These are phyloP conservation scores for Alauda arvensis DNA, from an alignment of 2,797 vertebrate genomes.

Conservation along the genomic window DNA sequence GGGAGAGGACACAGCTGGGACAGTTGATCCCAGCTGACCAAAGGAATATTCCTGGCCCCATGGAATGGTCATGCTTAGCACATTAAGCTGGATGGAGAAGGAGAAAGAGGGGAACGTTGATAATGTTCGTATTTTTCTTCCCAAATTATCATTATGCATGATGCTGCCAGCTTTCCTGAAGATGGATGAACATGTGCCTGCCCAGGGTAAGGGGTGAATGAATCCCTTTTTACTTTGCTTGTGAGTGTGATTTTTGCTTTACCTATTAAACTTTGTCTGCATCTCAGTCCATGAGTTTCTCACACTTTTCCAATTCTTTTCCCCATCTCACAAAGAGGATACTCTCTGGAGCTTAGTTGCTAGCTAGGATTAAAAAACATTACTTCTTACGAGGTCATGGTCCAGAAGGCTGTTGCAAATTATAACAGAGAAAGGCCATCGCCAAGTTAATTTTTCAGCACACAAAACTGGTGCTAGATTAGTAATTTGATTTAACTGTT, in stretches of 20 bases:
- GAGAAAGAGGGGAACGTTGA: not conserved
- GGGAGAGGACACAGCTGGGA: not conserved
- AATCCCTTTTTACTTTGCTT: not conserved
- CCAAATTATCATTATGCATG: fast-evolving
- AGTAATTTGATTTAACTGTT: not conserved
- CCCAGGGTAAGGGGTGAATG: not conserved
- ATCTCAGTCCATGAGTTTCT: not conserved
- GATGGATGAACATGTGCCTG: not conserved
- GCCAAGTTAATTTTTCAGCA: not conserved
- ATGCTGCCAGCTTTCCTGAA: not conserved
- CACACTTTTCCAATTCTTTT: not conserved
- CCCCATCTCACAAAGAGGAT: not conserved
- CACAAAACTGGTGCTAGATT: not conserved
- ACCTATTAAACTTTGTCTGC: not conserved
- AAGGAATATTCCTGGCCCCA: not conserved
- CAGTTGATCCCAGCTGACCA: not conserved
- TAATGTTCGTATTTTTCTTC: not conserved
- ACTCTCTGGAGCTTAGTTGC: not conserved
- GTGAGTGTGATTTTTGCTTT: not conserved
- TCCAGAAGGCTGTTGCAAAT: not conserved
- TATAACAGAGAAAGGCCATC: not conserved
- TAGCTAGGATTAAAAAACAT: not conserved
- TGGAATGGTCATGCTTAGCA: not conserved
- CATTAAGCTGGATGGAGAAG: not conserved
- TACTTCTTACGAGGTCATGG: not conserved